A percentile compares a stretch with the other conserved stretches of the same genome.
Conservation (phyloP, 2,113 vertebrate genomes). For the Thomomys bottae region DNA sequence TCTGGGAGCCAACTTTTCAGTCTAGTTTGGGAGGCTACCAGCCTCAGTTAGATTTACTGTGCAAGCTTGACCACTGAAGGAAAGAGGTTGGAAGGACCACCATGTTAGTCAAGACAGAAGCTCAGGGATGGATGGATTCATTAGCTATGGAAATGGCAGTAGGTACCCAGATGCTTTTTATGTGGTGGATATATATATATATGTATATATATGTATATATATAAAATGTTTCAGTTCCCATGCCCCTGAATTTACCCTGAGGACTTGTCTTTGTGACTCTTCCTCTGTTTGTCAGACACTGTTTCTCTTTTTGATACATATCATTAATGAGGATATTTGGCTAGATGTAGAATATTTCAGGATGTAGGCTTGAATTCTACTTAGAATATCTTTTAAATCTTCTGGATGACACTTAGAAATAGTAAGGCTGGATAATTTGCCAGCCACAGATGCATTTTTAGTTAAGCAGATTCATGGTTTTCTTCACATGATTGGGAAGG, state of each 20-base stretch:
- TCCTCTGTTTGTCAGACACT: not conserved
- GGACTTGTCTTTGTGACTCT: not conserved
- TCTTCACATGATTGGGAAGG: not conserved
- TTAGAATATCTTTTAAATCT: not conserved
- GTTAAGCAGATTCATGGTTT: conserved; percentile 5
- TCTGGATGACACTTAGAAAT: not conserved
- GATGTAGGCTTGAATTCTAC: not conserved
- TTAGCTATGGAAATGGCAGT: not conserved
- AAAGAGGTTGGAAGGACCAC: not conserved
- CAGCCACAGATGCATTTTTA: not conserved
- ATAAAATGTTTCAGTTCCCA: not conserved
- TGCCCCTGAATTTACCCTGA: not conserved
- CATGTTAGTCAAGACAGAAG: not conserved
- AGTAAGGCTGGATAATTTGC: not conserved
- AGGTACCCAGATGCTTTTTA: not conserved
- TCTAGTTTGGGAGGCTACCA: not conserved
- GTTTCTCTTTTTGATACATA: not conserved
- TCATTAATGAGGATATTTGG: not conserved
- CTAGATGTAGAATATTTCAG: not conserved
- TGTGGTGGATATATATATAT: accelerated
- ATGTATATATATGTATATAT: too few species aligned
- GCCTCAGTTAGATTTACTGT: not conserved
- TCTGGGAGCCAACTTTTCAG: not conserved
- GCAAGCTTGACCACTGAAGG: not conserved
- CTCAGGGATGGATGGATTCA: not conserved